A percentile compares a stretch with the other conserved stretches of the same genome.
These are phyloP conservation scores for Acleris cristana DNA, from an alignment of 2,888 invertebrate species.

Conservation along the genomic window DNA sequence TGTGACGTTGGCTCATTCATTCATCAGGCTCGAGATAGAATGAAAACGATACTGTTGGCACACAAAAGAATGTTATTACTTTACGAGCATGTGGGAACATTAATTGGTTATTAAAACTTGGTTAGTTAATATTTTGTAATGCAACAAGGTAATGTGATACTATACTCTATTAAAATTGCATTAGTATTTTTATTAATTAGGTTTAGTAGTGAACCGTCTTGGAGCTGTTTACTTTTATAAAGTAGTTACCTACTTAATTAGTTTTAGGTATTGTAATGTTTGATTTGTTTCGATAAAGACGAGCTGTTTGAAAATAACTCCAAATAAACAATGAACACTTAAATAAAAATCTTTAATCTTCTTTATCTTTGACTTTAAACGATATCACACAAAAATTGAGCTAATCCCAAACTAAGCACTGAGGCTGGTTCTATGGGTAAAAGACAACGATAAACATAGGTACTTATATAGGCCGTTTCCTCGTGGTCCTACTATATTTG, in stretches of 20 bases:
- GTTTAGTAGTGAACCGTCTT: constrained; percentile 30
- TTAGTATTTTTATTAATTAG: constrained; percentile 25
- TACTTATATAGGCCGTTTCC: too few species aligned
- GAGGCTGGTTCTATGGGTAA: too few species aligned
- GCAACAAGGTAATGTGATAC: constrained; percentile 46
- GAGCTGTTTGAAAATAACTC: too few species aligned
- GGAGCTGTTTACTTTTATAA: constrained; percentile 15
- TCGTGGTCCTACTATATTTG: too few species aligned
- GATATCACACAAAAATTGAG: too few species aligned
- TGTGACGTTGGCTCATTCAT: constrained; percentile 78
- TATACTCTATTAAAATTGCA: constrained; percentile 37
- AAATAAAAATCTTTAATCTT: too few species aligned
- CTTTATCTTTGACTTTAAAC: too few species aligned
- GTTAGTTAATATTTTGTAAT: constrained; percentile 46
- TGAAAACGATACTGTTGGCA: constrained; percentile 77
- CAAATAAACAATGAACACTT: too few species aligned
- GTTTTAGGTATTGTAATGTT: background rate
- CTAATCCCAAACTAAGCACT: too few species aligned
- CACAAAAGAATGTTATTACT: constrained; percentile 80
- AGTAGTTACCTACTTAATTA: too few species aligned
- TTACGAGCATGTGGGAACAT: constrained; percentile 82
- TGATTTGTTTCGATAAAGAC: too few species aligned
- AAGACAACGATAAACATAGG: too few species aligned
- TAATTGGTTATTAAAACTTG: constrained; percentile 75
- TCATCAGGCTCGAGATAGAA: constrained; percentile 58